Evolutionary conservation across 2,113 vertebrate species (phyloP).

Genomic region (Sminthopsis crassicaudata): DNA sequence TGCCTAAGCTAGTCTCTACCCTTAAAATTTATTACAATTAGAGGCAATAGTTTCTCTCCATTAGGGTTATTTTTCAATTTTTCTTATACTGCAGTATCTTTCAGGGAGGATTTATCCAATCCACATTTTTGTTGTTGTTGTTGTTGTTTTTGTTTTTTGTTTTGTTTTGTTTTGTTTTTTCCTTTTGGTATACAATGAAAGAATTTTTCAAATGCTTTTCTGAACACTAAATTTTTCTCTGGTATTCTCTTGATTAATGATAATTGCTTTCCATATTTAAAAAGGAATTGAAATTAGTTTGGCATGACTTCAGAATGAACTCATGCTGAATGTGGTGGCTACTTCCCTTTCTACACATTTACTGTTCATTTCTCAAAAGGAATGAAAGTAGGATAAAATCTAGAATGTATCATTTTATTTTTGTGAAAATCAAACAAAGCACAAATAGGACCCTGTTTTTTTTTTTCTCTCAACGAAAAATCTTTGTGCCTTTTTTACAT

Average conservation of each 20-base stretch:
- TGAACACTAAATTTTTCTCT: not conserved
- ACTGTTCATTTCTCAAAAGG: not conserved
- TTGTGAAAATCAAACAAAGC: not conserved
- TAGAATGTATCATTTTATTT: not conserved
- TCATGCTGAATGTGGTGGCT: not conserved
- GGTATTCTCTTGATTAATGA: not conserved
- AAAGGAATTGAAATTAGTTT: not conserved
- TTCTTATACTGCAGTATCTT: not conserved
- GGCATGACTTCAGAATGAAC: not conserved
- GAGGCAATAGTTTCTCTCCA: not conserved
- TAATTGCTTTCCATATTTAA: not conserved
- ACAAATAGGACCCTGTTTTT: not conserved
- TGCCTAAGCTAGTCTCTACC: not conserved
- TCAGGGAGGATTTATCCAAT: not conserved
- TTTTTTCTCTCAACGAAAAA: not conserved
- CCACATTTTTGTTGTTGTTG: no score
- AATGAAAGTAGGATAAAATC: not conserved
- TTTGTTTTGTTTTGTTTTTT: no score
- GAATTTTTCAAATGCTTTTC: not conserved
- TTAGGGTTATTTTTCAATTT: not conserved
- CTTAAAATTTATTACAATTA: not conserved
- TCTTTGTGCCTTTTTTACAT: not conserved
- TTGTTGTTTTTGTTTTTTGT: no score
- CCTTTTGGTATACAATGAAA: not conserved
- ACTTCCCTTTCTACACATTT: not conserved